Percentiles rank a stretch among this genome's conserved stretches.
Evolutionary conservation across 2,888 invertebrate species (phyloP).

Genomic region (Acleris literana): DNA sequence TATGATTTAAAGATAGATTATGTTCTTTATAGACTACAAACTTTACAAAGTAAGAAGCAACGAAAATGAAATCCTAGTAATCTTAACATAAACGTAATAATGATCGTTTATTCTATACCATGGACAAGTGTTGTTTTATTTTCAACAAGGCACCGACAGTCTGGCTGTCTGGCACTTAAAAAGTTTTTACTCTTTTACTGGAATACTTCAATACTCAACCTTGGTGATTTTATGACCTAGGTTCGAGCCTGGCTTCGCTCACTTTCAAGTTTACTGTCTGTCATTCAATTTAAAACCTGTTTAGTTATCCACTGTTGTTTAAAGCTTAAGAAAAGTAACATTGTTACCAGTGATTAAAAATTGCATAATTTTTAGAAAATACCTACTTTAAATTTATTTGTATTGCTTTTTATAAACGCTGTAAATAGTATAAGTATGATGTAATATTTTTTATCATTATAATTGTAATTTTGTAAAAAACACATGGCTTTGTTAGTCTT

Average conservation of each 20-base stretch:
- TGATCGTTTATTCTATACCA: slow-evolving; percentile 39
- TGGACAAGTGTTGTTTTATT: slow-evolving; percentile 47
- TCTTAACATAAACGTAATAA: slow-evolving; percentile 18
- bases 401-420: no score
- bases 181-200: slow-evolving; percentile 44
- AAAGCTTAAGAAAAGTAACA: background rate
- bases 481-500: no score
- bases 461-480: no score
- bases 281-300: slow-evolving; percentile 32
- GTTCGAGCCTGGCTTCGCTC: slow-evolving; percentile 28
- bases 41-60: background rate
- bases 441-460: no score
- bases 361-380: no score
- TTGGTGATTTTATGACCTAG: slow-evolving; percentile 41
- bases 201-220: slow-evolving; percentile 37
- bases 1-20: no score
- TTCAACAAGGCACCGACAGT: slow-evolving; percentile 43
- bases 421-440: no score
- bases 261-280: slow-evolving; percentile 27
- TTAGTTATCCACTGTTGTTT: background rate
- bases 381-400: no score
- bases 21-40: background rate
- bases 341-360: background rate
- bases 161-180: slow-evolving; percentile 46
- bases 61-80: slow-evolving; percentile 13